Evolutionary conservation across 2,797 vertebrate species (phyloP), one percentile per base, ranked within the genome.

Genomic region (Pseudopleuronectes americanus): DNA sequence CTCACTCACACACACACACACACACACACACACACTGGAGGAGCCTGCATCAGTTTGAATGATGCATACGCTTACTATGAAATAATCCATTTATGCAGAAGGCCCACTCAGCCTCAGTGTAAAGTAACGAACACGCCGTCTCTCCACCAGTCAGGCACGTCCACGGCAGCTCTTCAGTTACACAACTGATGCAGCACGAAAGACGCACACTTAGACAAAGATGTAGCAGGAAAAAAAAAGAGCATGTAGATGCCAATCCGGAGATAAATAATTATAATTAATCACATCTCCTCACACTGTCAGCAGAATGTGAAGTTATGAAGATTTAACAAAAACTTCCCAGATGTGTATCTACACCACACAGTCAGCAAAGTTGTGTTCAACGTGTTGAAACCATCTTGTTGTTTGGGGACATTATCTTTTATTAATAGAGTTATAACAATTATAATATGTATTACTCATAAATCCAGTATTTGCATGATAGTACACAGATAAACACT

Each of bases 71-170:
- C 70, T 57, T 13, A 67, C 61, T 38, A 36, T 70, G 63, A 76
- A 83, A 85, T 79, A 74, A 87, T 85, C 79, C 54, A 71, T 80
- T 81, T 67, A 74, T 41, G 66, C 54, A 56, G 21, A 36, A 74
- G 71, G 43, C 57, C 26, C 67, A 77, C 64, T 47, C 48, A 51
- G 51, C 66, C 53, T 74, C 57, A 6, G 60, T 48, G 69, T 80
- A 79, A 74, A 83, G 76, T 86, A 79, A 84, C 84, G 77, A 87
- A 71, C 79, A 76, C 53, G 10, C 31, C 13, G 57, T 51, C 64
- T 61, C 75, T 77, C 75, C 65, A 24, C 55, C 68, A 17, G 41
- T 70, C 19, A 19, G 57, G 68, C 48, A 4, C 26, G 33, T 57
- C 52, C 53, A 66, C 28, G 33, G 24, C 13, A n/a, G 66, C 70